Conservation (phyloP, 2,113 vertebrate species). For the Proteles cristata region DNA sequence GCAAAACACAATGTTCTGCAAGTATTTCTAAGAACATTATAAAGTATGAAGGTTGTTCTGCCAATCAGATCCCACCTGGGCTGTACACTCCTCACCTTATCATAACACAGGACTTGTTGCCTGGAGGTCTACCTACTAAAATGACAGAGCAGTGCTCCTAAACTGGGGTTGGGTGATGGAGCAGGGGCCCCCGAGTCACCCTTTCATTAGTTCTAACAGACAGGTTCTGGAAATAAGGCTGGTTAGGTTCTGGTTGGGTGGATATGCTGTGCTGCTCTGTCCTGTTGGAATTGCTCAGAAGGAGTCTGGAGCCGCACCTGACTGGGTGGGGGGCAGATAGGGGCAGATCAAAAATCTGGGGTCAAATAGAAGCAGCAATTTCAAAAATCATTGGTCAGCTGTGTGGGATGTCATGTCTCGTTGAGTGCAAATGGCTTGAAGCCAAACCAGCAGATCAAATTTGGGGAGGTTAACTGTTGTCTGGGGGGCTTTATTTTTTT, state of each 20-base stretch:
- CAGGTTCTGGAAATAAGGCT: neutral
- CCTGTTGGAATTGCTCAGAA: neutral
- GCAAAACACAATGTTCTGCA: constrained; percentile 20
- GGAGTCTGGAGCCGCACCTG: neutral
- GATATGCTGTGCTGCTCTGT: neutral
- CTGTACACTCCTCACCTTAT: neutral
- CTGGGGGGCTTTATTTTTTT: neutral
- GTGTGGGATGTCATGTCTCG: neutral
- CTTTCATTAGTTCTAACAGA: constrained; percentile 4
- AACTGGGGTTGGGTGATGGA: constrained; percentile 1
- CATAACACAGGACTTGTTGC: constrained; percentile 34
- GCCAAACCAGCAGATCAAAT: neutral
- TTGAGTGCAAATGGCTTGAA: neutral
- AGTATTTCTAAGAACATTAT: constrained; percentile 58
- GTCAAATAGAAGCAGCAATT: neutral
- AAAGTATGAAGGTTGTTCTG: neutral
- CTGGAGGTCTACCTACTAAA: constrained; percentile 20
- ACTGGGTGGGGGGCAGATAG: neutral
- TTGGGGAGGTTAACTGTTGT: neutral
- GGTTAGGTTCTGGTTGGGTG: neutral
- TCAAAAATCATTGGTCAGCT: neutral
- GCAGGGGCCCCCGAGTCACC: neutral
- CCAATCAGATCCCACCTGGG: constrained; percentile 49
- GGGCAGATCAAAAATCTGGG: neutral
- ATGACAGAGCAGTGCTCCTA: constrained; percentile 6